Base-by-base conservation (phyloP, 2,113 vertebrate genomes). In the Percopsis transmontana region DNA sequence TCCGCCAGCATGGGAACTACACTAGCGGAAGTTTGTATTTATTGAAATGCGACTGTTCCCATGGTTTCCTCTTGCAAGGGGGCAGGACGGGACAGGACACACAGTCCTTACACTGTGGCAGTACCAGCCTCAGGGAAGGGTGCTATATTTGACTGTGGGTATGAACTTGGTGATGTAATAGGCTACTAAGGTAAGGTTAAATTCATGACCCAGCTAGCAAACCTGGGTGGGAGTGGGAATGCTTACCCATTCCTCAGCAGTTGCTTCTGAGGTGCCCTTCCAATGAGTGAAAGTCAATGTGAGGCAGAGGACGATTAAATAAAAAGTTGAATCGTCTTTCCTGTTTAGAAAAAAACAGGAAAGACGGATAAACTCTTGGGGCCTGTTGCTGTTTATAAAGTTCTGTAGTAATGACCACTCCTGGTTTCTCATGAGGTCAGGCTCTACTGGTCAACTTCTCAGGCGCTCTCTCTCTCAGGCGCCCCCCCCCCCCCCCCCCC, bases 341-440 rank as follows among this genome's bases (percentile, higher is more conserved):
- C 45, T 15, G 45, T 2, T 33, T 33, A 16, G 15, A 1, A 47
- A n/a, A 47, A 16, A 16, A n/a, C 16, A 47, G 13, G 45, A 45
- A n/a, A 4, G 45, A 47, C 15, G 15, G 15, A 5, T 16, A 47
- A 33, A 33, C 0, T 16, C n/a, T 47, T 47, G 5, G n/a, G 45
- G n/a, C 13, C 7, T 45, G 42, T 12, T 16, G 13, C 45, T 47
- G 13, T n/a, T 47, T 33, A 1, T 33, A 33, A 6, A 33, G 27
- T 33, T 33, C 1, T 7, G 3, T 33, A 33, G 27, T 33, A 33
- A n/a, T n/a, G n/a, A n/a, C n/a, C n/a, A n/a, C n/a, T n/a, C n/a
- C n/a, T n/a, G 27, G 15, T 47, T 47, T 47, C 45, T 47, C 45
- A 47, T 47, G 45, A 47, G 45, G 45, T 47, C 45, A 47, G 45